Percentiles rank a stretch among this genome's conserved stretches.
These are phyloP conservation scores for Adela reaumurella DNA, from an alignment of 2,888 invertebrate genomes.

Conservation along the genomic window DNA sequence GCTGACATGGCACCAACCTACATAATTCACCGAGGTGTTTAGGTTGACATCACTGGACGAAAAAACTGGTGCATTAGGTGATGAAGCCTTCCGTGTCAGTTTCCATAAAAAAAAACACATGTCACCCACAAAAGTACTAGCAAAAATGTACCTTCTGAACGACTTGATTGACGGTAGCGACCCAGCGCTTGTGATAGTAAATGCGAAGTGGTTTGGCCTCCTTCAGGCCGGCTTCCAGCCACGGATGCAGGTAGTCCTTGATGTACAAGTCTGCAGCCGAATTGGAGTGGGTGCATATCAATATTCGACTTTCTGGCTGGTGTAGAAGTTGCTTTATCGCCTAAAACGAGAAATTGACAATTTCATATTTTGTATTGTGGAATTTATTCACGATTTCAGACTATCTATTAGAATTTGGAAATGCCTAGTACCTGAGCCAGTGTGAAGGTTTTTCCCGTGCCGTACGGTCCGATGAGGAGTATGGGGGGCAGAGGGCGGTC, in stretches of 20 bases:
- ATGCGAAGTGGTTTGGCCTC: conserved; percentile 71
- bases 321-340: conserved; percentile 66
- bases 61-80: too few species aligned
- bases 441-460: conserved; percentile 86
- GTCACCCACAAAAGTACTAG: too few species aligned
- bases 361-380: too few species aligned
- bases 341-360: conserved; percentile 26
- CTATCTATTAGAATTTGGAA: too few species aligned
- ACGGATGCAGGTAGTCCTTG: conserved; percentile 76
- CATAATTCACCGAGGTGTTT: too few species aligned
- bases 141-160: conserved; percentile 56
- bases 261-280: conserved; percentile 84
- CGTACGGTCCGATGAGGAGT: conserved; percentile 74
- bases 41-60: too few species aligned
- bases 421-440: conserved; percentile 63
- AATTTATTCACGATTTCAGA: too few species aligned
- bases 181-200: conserved; percentile 76
- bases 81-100: too few species aligned
- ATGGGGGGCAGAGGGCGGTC: conserved; percentile 65
- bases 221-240: conserved; percentile 63
- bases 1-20: too few species aligned
- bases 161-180: conserved; percentile 68
- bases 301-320: conserved; percentile 63
- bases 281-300: conserved; percentile 85
- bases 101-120: too few species aligned